A percentile compares a stretch with the other conserved stretches of the same genome.
phyloP scores from a whole-genome alignment of 2,888 invertebrate species.

The Nipponacmea schrenckii region DNA sequence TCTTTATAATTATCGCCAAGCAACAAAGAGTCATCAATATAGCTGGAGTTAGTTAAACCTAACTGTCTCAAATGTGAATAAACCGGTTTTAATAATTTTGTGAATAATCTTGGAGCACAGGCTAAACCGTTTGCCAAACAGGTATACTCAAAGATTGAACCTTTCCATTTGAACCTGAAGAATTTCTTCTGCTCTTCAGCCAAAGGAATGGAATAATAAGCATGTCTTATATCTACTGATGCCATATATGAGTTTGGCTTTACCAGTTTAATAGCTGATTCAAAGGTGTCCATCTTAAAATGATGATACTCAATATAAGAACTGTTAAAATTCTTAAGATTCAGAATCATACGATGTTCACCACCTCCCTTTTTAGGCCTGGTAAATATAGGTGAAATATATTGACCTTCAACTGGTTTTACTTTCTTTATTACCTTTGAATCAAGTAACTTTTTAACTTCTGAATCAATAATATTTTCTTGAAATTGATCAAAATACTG shows the following conservation, averaged over 20 bases:
- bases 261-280: neutral
- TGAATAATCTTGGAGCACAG: neutral
- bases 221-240: neutral
- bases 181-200: neutral
- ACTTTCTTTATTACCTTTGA: too few relatives aligned
- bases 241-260: neutral
- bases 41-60: neutral
- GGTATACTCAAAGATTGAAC: neutral
- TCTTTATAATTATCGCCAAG: neutral
- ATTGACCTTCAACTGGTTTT: too few relatives aligned
- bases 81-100: conserved; percentile 1
- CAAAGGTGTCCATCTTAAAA: conserved; percentile 3
- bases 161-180: too few relatives aligned
- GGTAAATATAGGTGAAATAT: too few relatives aligned
- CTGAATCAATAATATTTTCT: too few relatives aligned
- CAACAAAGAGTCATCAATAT: neutral
- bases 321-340: neutral
- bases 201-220: neutral
- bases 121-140: neutral
- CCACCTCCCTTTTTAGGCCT: neutral
- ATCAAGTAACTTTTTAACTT: too few relatives aligned
- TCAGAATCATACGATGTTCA: neutral
- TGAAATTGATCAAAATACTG: too few relatives aligned
- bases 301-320: neutral
- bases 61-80: conserved; percentile 1